Percentiles rank a stretch among this genome's conserved stretches.
These are phyloP conservation scores for Eleutherodactylus coqui DNA, from an alignment of 2,797 vertebrate species.

Conservation along the genomic window DNA sequence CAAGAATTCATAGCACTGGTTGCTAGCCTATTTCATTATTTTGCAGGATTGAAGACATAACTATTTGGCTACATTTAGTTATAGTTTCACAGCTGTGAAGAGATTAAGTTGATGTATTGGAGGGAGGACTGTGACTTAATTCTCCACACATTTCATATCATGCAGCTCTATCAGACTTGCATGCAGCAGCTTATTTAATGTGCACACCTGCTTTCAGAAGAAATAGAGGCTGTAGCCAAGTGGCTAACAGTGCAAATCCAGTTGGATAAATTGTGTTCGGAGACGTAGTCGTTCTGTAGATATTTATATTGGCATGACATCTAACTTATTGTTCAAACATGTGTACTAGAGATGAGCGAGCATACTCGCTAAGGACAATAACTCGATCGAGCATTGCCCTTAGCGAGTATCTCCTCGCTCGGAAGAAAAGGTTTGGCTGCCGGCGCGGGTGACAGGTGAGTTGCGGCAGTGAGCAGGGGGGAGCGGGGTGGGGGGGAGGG, in stretches of 20 bases:
- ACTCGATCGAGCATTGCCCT: too few relatives aligned
- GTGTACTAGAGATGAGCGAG: too few relatives aligned
- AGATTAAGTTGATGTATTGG: neutral
- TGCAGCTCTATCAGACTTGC: neutral
- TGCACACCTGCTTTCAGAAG: neutral
- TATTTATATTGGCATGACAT: neutral
- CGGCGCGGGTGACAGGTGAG: too few relatives aligned
- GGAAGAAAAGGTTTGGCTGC: too few relatives aligned
- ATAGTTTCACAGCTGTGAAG: neutral
- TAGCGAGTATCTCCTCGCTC: too few relatives aligned
- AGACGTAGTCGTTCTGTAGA: neutral
- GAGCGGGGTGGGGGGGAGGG: too few relatives aligned
- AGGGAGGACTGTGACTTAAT: neutral
- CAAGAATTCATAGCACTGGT: neutral
- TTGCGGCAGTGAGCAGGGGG: too few relatives aligned
- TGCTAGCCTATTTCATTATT: neutral
- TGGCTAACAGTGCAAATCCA: neutral
- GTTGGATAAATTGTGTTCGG: neutral
- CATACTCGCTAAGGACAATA: too few relatives aligned
- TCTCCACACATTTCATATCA: neutral
- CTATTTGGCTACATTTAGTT: neutral
- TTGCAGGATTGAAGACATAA: neutral
- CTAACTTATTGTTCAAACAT: neutral
- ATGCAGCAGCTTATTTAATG: slow-evolving; percentile 7
- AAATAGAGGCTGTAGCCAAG: neutral